Base-by-base conservation (phyloP, 2,113 vertebrate species). In the Rhinopomastus cyanomelas region DNA sequence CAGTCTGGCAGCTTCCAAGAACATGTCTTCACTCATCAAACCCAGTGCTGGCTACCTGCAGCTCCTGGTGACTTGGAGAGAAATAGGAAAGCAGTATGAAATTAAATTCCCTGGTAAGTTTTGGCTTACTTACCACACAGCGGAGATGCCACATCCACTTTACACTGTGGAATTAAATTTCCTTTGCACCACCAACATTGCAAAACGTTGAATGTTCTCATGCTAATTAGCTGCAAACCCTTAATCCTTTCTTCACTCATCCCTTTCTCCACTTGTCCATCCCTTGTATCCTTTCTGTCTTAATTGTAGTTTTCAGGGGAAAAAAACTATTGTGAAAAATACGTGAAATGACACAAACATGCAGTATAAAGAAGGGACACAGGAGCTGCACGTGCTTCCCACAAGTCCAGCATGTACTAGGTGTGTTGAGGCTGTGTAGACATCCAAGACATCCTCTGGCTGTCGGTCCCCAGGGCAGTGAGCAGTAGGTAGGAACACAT, bases 381-480 rank as follows among this genome's bases (percentile, higher is more conserved):
- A 26, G 12, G 23, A 48, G 44, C 26, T 56, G 37, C 57, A 48
- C 0, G 1, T 21, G n/a, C 53, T 48, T 25, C 25, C 46, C 21
- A 2, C 5, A 11, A 44, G 51, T 14, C 21, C 51, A 60, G 60
- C 2, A 0, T 3, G 22, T 12, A 19, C 18, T 11, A 44, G 26
- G 8, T 29, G 30, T 3, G 11, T 10, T 2, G 30, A 59, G 49
- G 53, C 34, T 52, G 17, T 10, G 37, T 5, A 62, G 18, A 27
- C 0, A 0, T 22, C 42, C 5, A 12, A 48, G 25, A 66, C 52
- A 55, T 12, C 36, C n/a, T 42, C 13, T 51, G 44, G n/a, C 27
- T 72, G 29, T 32, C 64, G 18, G 7, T 14, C 3, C 32, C 5
- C 13, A n/a, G 37, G 0, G 2, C 7, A 89, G n/a, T 3, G 10